A percentile compares a stretch with the other conserved stretches of the same genome.
phyloP scores from a whole-genome alignment of 2,797 vertebrate species.

The Erithacus rubecula region DNA sequence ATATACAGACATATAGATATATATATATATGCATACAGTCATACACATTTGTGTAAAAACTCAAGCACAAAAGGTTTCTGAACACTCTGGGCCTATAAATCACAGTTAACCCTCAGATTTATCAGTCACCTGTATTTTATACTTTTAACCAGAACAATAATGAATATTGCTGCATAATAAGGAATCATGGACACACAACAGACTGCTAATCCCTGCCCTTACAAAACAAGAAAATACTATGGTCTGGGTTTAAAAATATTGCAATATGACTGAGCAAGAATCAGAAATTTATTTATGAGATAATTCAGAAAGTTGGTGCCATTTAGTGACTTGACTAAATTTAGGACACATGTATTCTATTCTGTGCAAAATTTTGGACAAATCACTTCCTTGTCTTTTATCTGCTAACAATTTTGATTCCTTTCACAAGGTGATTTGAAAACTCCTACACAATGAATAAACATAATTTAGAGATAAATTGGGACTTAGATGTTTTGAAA shows the following conservation, averaged over 20 bases:
- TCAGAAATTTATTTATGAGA: not conserved
- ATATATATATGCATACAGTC: no score
- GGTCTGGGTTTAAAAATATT: not conserved
- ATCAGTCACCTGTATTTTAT: not conserved
- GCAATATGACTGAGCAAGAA: not conserved
- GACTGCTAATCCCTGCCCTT: not conserved
- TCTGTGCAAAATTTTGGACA: not conserved
- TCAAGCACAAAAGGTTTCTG: not conserved
- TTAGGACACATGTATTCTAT: not conserved
- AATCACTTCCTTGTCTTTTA: not conserved
- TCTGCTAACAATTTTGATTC: not conserved
- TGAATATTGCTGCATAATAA: not conserved
- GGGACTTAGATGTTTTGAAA: not conserved
- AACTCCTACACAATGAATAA: not conserved
- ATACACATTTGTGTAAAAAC: not conserved
- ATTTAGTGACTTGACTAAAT: not conserved
- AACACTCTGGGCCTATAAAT: not conserved
- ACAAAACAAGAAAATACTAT: not conserved
- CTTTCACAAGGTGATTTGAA: constrained; percentile 1
- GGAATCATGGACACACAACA: not conserved
- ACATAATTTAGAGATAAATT: not conserved
- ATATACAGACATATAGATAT: not conserved
- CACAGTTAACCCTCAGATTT: not conserved
- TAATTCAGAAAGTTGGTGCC: not conserved
- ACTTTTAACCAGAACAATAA: not conserved